phyloP scores from a whole-genome alignment of 2,797 vertebrate species.

The Remorina albescens region DNA sequence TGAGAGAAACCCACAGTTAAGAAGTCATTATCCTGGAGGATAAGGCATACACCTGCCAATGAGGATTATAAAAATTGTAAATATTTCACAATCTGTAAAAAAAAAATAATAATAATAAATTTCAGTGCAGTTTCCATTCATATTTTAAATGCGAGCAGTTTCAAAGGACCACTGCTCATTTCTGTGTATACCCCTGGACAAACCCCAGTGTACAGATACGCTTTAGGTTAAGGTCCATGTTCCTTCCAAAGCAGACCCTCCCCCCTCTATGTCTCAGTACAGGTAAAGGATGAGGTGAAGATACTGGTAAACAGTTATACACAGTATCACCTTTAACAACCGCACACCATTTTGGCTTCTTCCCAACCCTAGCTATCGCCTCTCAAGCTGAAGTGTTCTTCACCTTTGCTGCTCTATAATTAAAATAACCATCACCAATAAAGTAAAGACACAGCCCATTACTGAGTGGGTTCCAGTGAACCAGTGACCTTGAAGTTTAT shows the following conservation, averaged over 20 bases:
- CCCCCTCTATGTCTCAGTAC: constrained; percentile 19
- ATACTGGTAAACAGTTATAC: constrained; percentile 19
- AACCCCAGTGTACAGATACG: constrained; percentile 33
- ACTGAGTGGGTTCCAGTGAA: constrained; percentile 81
- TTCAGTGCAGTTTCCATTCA: constrained; percentile 28
- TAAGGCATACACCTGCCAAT: background rate
- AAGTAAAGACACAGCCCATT: constrained; percentile 28
- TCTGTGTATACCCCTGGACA: constrained; percentile 33
- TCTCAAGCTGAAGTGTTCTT: constrained; percentile 22
- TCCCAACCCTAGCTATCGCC: constrained; percentile 38
- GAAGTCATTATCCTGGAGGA: background rate
- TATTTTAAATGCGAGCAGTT: constrained; percentile 50
- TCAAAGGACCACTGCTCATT: constrained; percentile 12
- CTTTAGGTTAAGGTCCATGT: constrained; percentile 5
- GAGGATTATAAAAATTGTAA: constrained; percentile 4
- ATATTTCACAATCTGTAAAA: constrained; percentile 1
- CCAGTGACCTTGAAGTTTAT: constrained; percentile 87
- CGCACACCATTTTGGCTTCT: constrained; percentile 9
- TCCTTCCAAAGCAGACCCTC: constrained; percentile 16
- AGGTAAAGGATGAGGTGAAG: constrained; percentile 26
- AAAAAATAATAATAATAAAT: no score
- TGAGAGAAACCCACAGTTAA: background rate
- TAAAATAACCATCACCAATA: constrained; percentile 41
- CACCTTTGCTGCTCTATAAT: constrained; percentile 17
- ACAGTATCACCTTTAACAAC: constrained; percentile 19